Percentiles rank a stretch among this genome's conserved stretches.
Conservation (phyloP, 2,113 vertebrate genomes). For the Lagenorhynchus albirostris region DNA sequence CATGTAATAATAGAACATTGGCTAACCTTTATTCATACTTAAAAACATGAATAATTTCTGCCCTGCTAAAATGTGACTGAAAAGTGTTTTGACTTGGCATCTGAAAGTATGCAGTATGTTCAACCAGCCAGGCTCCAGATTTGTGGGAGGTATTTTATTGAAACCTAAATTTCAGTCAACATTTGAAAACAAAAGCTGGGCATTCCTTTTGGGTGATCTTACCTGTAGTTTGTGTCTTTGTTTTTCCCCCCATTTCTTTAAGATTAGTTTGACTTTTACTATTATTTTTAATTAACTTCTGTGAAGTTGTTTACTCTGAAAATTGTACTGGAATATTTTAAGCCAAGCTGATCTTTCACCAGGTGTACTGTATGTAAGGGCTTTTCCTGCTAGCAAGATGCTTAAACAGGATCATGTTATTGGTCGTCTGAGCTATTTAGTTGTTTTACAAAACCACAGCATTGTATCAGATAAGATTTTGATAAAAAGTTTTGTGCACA, state of each 20-base stretch:
- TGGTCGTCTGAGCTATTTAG: constrained; percentile 85
- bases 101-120: constrained; percentile 74
- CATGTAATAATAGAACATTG: constrained; percentile 80
- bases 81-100: constrained; percentile 70
- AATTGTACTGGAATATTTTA: constrained; percentile 93
- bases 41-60: constrained; percentile 77
- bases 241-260: constrained; percentile 74
- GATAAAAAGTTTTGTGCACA: constrained; percentile 87
- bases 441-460: constrained; percentile 87
- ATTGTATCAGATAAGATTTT: constrained; percentile 86
- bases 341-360: constrained; percentile 86
- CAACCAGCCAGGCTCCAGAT: constrained; percentile 52
- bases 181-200: constrained; percentile 74
- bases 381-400: constrained; percentile 88
- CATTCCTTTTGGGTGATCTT: constrained; percentile 77
- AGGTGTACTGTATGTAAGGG: constrained; percentile 85
- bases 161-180: constrained; percentile 76
- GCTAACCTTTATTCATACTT: constrained; percentile 80
- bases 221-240: constrained; percentile 73
- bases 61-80: constrained; percentile 81
- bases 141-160: constrained; percentile 70
- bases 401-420: constrained; percentile 87
- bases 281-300: constrained; percentile 93
- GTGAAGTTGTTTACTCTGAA: constrained; percentile 96
- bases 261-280: constrained; percentile 83